A percentile compares a stretch with the other conserved stretches of the same genome.
phyloP scores from a whole-genome alignment of 2,797 vertebrate genomes.

The Coilia nasus region DNA sequence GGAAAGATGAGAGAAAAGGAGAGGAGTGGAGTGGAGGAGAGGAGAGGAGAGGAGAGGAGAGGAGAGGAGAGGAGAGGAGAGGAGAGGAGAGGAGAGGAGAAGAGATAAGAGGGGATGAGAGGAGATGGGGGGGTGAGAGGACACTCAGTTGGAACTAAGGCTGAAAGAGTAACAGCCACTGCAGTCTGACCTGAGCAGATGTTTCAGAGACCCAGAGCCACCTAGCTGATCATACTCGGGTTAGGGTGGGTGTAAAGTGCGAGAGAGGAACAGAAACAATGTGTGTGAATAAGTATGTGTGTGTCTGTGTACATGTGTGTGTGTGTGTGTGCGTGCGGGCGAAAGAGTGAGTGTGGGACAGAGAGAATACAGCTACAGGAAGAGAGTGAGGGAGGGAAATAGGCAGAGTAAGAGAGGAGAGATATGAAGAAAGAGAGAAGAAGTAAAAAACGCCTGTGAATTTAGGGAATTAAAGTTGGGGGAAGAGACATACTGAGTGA shows the following conservation, averaged over 20 bases:
- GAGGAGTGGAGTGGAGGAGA: too few relatives aligned
- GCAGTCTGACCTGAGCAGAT: background rate
- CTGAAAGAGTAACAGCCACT: constrained; percentile 36
- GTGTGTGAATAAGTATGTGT: too few relatives aligned
- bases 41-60: too few relatives aligned
- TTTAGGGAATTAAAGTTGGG: background rate
- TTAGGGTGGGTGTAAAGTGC: background rate
- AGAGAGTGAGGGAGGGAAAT: background rate
- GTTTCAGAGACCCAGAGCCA: background rate
- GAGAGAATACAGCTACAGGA: background rate
- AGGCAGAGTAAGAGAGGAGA: background rate
- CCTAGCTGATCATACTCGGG: background rate
- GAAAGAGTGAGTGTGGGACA: background rate
- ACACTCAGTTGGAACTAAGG: constrained; percentile 8
- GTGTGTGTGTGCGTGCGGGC: too few relatives aligned
- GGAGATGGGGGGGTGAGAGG: too few relatives aligned
- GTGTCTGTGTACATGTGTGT: too few relatives aligned
- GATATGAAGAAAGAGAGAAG: background rate
- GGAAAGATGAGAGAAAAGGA: constrained; percentile 56
- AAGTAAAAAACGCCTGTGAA: background rate
- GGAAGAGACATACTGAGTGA: background rate
- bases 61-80: too few relatives aligned
- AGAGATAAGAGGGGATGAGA: too few relatives aligned
- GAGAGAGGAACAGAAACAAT: background rate
- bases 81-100: too few relatives aligned